Evolutionary conservation across 2,113 vertebrate species (phyloP), one percentile per base, ranked within the genome.

Genomic region (Psittacula cyanocephala): DNA sequence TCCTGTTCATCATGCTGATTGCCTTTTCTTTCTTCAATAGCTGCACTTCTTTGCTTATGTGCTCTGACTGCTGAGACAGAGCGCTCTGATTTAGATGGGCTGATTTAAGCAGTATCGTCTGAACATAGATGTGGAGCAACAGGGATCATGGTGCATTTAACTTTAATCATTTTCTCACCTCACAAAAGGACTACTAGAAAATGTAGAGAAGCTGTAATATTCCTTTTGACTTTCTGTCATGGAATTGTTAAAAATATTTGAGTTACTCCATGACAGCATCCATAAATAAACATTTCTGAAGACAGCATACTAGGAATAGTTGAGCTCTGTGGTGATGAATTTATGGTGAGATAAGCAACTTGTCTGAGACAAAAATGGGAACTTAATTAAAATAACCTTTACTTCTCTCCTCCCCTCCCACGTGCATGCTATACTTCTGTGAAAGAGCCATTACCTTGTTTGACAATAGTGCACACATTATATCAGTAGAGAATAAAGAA

Each of bases 381-480:
- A 86, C 24, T 69, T 91, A 81, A 91, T 86, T 81, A 86, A 90
- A 92, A 80, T 65, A 93, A 81, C 41, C 57, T 86, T 90, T 92
- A 10, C 15, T 91, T 84, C 43, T 90, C 29, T 86, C 46, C 14
- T 86, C 18, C 44, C 64, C 37, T 92, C 49, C 18, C 63, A 87
- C 70, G 63, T 92, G 74, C 37, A 71, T 72, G 39, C 7, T 41
- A 23, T 29, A 62, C 31, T 95, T 49, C 17, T 12, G 18, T 68
- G 88, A 85, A 88, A 70, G 77, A 89, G 55, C 28, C 4, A n/a
- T 72, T 41, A 57, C 79, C 86, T 72, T 80, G 37, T 93, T 76
- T 89, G 84, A 92, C 14, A 28, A 57, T 41, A 67, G 37, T 13
- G 13, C 41, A 43, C 13, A 18, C 37, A 43, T 19, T 52, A 59